A percentile compares a stretch with the other conserved stretches of the same genome.
Evolutionary conservation across 2,797 vertebrate genomes (phyloP).

Genomic region (Lepus oiostolus): DNA sequence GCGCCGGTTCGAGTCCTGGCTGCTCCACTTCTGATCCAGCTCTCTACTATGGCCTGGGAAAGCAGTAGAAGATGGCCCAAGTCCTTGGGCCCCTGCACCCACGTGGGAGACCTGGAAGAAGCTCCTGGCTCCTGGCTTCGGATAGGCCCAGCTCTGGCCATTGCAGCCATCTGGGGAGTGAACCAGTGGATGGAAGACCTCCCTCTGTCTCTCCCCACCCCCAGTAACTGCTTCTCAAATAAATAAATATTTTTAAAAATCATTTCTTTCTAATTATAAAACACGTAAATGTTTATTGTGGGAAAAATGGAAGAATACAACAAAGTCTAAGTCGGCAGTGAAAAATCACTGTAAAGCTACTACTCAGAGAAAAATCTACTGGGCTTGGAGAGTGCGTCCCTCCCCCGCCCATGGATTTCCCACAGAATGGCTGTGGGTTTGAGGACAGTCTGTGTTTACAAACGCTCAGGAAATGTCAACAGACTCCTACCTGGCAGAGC

Average conservation of each 20-base stretch:
- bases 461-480: background rate
- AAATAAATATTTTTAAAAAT: background rate
- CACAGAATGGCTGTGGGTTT: background rate
- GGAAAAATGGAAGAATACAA: background rate
- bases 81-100: no score
- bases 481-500: background rate
- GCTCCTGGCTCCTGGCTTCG: no score
- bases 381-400: background rate
- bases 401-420: background rate
- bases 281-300: background rate
- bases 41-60: no score
- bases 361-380: background rate
- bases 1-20: no score
- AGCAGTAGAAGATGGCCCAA: no score
- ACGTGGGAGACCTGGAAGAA: no score
- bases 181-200: no score
- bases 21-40: no score
- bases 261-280: constrained; percentile 16
- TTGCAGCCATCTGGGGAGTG: no score
- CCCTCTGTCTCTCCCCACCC: no score
- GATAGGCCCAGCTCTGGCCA: no score
- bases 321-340: constrained; percentile 29
- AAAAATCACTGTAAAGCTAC: background rate
- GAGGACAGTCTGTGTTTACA: background rate
- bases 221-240: no score